Conservation (phyloP, 2,888 invertebrate genomes). For the Teleogryllus oceanicus region DNA sequence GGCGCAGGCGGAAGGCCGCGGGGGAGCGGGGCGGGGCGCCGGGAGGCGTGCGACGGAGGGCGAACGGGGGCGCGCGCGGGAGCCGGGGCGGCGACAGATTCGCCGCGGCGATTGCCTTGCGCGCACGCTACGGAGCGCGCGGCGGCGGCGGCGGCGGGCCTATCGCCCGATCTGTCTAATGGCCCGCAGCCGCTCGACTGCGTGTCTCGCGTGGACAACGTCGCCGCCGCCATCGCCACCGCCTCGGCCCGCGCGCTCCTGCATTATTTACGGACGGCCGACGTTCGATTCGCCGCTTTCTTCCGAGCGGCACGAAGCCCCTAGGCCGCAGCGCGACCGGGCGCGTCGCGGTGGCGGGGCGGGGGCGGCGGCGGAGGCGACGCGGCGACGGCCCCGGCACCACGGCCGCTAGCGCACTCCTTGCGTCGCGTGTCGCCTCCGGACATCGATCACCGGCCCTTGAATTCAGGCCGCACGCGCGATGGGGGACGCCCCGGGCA, state of each 20-base stretch:
- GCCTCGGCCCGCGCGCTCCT: not conserved
- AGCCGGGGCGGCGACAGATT: not conserved
- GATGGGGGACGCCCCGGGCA: not conserved
- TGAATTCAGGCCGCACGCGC: not conserved
- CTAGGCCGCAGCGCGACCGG: not conserved
- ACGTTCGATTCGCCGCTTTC: not conserved
- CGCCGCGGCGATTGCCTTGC: not conserved
- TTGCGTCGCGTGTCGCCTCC: not conserved
- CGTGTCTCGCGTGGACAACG: constrained; percentile 1
- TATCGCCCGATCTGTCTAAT: constrained; percentile 18
- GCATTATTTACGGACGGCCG: not conserved
- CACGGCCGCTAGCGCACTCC: not conserved
- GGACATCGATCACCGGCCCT: constrained; percentile 3
- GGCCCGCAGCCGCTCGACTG: constrained; percentile 11
- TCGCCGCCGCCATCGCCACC: not conserved
- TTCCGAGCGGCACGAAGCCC: not conserved
- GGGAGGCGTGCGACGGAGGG: not conserved
- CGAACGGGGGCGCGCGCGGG: not conserved
- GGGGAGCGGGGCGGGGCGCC: not conserved
- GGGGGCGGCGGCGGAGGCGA: not conserved
- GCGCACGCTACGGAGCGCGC: not conserved
- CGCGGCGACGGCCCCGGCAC: not conserved
- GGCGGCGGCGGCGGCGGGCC: not conserved
- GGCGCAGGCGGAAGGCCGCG: not conserved
- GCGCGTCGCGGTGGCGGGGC: not conserved